Percentiles rank a stretch among this genome's conserved stretches.
phyloP scores from a whole-genome alignment of 2,797 vertebrate species.

The Jordanella pulchra region DNA sequence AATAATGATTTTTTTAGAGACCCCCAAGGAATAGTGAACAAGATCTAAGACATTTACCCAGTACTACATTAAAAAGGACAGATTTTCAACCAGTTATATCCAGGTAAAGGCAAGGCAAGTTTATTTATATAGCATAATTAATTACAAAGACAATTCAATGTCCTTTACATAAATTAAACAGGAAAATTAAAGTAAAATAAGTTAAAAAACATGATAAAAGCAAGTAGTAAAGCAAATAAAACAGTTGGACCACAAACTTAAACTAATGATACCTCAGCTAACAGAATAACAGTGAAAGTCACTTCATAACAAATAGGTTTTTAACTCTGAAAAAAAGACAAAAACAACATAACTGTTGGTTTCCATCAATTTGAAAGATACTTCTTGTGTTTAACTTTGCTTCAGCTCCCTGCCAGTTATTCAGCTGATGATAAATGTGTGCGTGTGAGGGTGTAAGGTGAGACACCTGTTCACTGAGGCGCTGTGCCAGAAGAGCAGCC shows the following conservation, averaged over 20 bases:
- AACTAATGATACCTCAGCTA: too few relatives aligned
- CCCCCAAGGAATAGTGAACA: background rate
- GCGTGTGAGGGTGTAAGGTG: slow-evolving; percentile 44
- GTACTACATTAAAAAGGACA: background rate
- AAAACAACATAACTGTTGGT: too few relatives aligned
- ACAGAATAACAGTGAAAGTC: too few relatives aligned
- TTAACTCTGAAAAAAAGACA: too few relatives aligned
- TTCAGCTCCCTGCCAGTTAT: background rate
- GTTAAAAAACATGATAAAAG: too few relatives aligned
- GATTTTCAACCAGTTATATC: background rate
- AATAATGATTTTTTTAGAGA: background rate
- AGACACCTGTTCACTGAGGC: slow-evolving; percentile 65
- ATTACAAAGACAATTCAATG: background rate
- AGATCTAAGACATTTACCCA: background rate
- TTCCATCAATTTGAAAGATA: background rate
- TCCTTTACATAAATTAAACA: too few relatives aligned
- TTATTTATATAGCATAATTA: background rate
- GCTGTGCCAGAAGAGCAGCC: slow-evolving; percentile 42
- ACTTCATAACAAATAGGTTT: too few relatives aligned
- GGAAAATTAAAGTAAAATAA: too few relatives aligned
- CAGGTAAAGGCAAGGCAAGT: background rate
- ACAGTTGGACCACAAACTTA: too few relatives aligned
- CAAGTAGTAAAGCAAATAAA: too few relatives aligned
- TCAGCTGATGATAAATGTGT: slow-evolving; percentile 9
- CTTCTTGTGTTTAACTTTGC: background rate